Evolutionary conservation across 1,140 invertebrate species (phyloP), one percentile per base, ranked within the genome.

Genomic region (Macrosteles quadrilineatus): DNA sequence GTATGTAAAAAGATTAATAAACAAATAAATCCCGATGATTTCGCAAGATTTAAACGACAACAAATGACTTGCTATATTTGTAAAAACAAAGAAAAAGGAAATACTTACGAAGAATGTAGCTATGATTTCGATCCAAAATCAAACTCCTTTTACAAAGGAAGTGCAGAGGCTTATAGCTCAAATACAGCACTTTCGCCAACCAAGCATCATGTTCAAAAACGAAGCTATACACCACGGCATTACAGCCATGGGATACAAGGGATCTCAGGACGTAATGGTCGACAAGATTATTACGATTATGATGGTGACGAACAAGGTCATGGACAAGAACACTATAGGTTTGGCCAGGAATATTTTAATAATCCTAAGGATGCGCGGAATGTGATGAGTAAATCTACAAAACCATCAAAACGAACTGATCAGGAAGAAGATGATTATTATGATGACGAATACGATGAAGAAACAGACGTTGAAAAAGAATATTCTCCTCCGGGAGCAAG

Each of bases 31-130:
- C 27, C 57, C 6, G 11, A 62, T 25, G 68, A 69, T n/a, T 25
- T 64, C 19, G n/a, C 32, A 30, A 63, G 57, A 30, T 40, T 64
- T 45, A 74, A 72, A 59, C 67, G 73, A 27, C 75, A 78, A 62
- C 73, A 73, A 11, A 80, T 83, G 78, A 81, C 78, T 40, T 87
- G 85, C 67, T 85, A 83, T 71, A 77, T 81, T 9, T 86, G 85
- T 70, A 82, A 82, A 70, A 81, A 86, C 69, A 78, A 80, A 0
- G 78, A 78, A 53, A 80, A 76, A 30, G 83, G 82, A 21, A 77
- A 78, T 0, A 81, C 74, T 63, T 85, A 80, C 57, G 83, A 85
- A 69, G 79, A 83, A 59, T 86, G 85, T 74, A 81, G 81, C 0
- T 83, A 83, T 64, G 68, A 73, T 1, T 76, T 78, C 2, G 73